Evolutionary conservation across 2,797 vertebrate genomes (phyloP).

Genomic region (Smutsia temminckii): DNA sequence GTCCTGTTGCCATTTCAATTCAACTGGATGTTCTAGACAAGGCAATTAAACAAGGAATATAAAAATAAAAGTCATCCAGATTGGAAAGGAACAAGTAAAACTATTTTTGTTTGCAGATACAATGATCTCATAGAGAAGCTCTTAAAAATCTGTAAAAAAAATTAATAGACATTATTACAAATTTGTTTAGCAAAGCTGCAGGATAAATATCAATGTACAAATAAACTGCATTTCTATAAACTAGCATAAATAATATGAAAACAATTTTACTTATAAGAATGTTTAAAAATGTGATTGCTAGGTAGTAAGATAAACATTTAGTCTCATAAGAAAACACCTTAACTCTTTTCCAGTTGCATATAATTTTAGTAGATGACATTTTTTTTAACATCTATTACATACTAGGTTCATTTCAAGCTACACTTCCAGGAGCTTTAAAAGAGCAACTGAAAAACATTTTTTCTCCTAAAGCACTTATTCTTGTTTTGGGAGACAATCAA

Average conservation of each 20-base stretch:
- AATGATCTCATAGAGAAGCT: neutral
- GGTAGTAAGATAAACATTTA: neutral
- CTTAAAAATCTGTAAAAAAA: neutral
- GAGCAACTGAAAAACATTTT: neutral
- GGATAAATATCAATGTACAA: neutral
- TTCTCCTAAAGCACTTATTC: neutral
- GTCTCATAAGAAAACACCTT: neutral
- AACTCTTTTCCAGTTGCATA: neutral
- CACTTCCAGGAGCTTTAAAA: neutral
- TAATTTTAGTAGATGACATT: neutral
- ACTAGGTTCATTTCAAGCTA: neutral
- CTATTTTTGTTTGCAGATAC: neutral
- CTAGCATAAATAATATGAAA: neutral
- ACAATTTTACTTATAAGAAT: slow-evolving; percentile 12
- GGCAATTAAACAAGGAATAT: neutral
- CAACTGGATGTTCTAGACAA: neutral
- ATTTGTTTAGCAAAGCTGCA: neutral
- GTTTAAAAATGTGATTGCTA: neutral
- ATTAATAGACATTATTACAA: neutral
- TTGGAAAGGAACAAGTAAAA: neutral
- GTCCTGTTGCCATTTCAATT: neutral
- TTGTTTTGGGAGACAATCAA: neutral
- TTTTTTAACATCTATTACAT: neutral
- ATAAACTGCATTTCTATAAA: neutral
- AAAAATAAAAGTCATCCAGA: neutral